Evolutionary conservation across 2,888 invertebrate genomes (phyloP), one percentile per base, ranked within the genome.

Genomic region (Gonocerus acuteangulatus): DNA sequence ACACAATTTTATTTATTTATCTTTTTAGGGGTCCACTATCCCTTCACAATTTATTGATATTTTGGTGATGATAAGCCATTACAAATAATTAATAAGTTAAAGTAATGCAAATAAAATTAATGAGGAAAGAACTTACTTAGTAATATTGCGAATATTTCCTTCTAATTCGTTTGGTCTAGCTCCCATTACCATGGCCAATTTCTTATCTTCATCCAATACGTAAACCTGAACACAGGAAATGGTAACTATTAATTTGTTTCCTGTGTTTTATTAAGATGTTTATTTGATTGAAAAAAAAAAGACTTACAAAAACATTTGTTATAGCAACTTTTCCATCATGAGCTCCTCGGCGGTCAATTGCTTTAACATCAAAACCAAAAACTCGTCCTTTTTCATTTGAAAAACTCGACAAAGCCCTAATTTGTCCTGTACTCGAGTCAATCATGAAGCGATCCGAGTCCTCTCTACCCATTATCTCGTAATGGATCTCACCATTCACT

Each of bases 341-440:
- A 45, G 86, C 86, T 1, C 91, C 91, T 21, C 80, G 77, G 61
- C 84, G 81, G 72, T 92, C 91, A 0, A 89, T 89, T 9, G 90
- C 92, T 74, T 89, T 89, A 9, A 91, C 89, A 74, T 91, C 90
- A 70, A 91, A 90, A 0, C 89, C 89, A 70, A 85, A 89, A 44
- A 91, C 86, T 66, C 83, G 79, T 0, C 89, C 89, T 16, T 84
- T 84, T 67, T 85, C 85, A 56, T 81, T 76, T 0, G 80, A 77
- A 61, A 90, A 83, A 42, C 83, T 80, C 1, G 84, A 81, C 15
- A 89, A 80, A 0, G 86, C 82, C 13, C 87, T 79, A 48, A 91
- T 85, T 67, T 85, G 84, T 2, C 91, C 91, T 1, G 83, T 82
- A 1, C 83, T 75, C 0, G 88, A 80, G 73, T 91, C 89, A 66